Percentiles rank a stretch among this genome's conserved stretches.
Evolutionary conservation across 2,797 vertebrate genomes (phyloP).

Genomic region (Thunnus albacares): DNA sequence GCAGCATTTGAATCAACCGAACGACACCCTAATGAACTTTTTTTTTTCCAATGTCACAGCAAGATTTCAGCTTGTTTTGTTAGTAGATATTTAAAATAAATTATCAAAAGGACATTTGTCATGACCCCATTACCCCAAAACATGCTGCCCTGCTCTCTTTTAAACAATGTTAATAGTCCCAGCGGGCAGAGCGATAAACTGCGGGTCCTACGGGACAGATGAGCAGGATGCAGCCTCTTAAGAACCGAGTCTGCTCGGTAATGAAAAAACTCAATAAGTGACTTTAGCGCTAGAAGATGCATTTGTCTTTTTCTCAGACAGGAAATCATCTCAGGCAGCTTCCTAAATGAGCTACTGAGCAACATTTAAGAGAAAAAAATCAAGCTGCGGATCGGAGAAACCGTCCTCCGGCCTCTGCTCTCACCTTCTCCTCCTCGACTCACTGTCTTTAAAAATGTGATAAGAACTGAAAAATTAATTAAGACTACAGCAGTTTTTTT

Average conservation of each 20-base stretch:
- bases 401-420: background rate
- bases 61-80: slow-evolving; percentile 3
- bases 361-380: slow-evolving; percentile 33
- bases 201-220: slow-evolving; percentile 29
- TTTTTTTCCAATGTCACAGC: background rate
- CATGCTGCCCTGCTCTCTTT: slow-evolving; percentile 5
- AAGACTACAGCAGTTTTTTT: background rate
- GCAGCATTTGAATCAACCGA: slow-evolving; percentile 5
- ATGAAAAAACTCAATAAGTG: slow-evolving; percentile 48
- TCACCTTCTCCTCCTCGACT: background rate
- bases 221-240: slow-evolving; percentile 51
- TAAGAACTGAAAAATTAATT: background rate
- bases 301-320: slow-evolving; percentile 57
- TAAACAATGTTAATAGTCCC: slow-evolving; percentile 54
- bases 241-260: slow-evolving; percentile 33
- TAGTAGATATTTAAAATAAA: background rate
- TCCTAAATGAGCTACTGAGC: slow-evolving; percentile 57
- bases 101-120: slow-evolving; percentile 13
- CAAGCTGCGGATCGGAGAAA: slow-evolving; percentile 20
- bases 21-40: slow-evolving; percentile 5
- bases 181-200: slow-evolving; percentile 33
- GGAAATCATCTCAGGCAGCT: slow-evolving; percentile 62
- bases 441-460: background rate
- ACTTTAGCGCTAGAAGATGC: slow-evolving; percentile 37
- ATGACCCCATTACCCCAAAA: slow-evolving; percentile 34